phyloP scores from a whole-genome alignment of 2,113 vertebrate species.

The Scolopax mira region DNA sequence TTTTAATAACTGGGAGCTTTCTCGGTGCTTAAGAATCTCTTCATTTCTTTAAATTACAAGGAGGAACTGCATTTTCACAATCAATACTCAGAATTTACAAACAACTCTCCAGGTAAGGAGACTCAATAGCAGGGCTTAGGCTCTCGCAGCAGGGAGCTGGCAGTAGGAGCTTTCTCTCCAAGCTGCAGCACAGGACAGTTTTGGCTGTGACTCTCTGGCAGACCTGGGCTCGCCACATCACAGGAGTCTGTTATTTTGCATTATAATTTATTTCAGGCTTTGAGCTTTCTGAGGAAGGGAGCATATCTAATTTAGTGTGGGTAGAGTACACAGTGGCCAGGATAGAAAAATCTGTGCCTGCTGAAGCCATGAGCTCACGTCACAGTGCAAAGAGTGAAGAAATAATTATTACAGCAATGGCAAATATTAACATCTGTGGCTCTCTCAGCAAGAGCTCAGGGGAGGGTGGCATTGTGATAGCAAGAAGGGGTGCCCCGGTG shows the following conservation, averaged over 20 bases:
- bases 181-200: background rate
- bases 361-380: background rate
- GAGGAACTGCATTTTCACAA: background rate
- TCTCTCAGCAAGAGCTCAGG: rapidly evolving
- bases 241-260: background rate
- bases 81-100: background rate
- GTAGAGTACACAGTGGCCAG: background rate
- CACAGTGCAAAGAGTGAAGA: background rate
- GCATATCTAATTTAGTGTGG: background rate
- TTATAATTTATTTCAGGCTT: background rate
- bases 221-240: background rate
- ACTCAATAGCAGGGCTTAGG: background rate
- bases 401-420: background rate
- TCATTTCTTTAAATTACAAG: background rate
- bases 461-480: background rate
- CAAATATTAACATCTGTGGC: background rate
- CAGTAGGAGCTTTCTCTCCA: background rate
- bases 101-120: background rate
- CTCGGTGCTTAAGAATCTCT: background rate
- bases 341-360: background rate
- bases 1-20: background rate
- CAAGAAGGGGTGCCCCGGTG: background rate
- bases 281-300: background rate
- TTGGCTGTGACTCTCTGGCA: background rate
- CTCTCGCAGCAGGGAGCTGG: background rate